Evolutionary conservation across 2,888 invertebrate species (phyloP).

Genomic region (Eupelmus urozonus): DNA sequence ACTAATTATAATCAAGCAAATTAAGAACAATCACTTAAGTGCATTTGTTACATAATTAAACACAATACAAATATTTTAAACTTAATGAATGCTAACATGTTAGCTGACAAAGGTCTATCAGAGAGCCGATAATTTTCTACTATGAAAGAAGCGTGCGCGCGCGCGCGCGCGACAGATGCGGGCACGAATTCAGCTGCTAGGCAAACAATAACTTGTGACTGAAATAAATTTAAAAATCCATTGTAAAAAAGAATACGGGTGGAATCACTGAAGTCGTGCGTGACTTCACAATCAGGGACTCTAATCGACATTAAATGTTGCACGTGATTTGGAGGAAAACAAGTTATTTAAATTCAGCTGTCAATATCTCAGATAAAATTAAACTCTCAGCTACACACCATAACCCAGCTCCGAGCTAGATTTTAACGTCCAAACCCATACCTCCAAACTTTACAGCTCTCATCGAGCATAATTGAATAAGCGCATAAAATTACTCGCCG

Average conservation of each 20-base stretch:
- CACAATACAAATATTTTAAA: background rate
- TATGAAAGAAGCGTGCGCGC: slow-evolving; percentile 7
- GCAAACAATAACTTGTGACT: slow-evolving; percentile 15
- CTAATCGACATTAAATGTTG: background rate
- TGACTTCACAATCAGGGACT: slow-evolving; percentile 9
- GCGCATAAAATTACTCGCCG: too few relatives aligned
- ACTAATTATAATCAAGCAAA: too few relatives aligned
- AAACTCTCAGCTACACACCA: too few relatives aligned
- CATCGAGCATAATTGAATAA: too few relatives aligned
- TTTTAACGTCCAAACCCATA: too few relatives aligned
- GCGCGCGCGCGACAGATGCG: slow-evolving; percentile 39
- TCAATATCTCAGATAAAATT: too few relatives aligned
- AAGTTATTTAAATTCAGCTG: too few relatives aligned
- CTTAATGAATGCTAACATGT: slow-evolving; percentile 34
- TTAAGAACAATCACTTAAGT: slow-evolving; percentile 3
- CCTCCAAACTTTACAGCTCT: too few relatives aligned
- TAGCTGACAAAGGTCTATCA: slow-evolving; percentile 47
- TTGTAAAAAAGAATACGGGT: slow-evolving; percentile 23
- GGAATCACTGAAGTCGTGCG: background rate
- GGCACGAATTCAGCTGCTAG: slow-evolving; percentile 20
- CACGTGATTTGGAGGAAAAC: background rate
- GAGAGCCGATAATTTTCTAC: slow-evolving; percentile 23
- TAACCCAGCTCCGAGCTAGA: too few relatives aligned
- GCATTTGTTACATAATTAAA: slow-evolving; percentile 29
- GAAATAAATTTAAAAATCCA: background rate